These are phyloP conservation scores for Platycheirus albimanus DNA, from an alignment of 2,888 invertebrate species.

Conservation along the genomic window DNA sequence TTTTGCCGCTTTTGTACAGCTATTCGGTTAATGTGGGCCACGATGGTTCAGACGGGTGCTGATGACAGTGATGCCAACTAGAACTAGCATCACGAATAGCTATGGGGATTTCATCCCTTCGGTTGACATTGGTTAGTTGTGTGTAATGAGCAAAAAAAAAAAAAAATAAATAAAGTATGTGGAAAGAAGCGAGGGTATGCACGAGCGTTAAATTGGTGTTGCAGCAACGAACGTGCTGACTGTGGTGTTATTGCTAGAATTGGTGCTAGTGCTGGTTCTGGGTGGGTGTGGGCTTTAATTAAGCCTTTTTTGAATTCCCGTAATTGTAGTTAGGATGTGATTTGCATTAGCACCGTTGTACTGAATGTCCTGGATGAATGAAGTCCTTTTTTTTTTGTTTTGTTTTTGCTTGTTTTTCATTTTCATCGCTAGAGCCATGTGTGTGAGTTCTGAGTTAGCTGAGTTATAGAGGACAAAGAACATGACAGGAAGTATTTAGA, in stretches of 20 bases:
- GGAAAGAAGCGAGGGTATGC: constrained; percentile 10
- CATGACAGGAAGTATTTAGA: constrained; percentile 43
- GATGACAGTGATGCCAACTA: constrained; percentile 54
- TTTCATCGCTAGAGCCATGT: constrained; percentile 2
- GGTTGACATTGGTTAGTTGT: constrained; percentile 66
- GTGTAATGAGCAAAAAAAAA: constrained; percentile 60
- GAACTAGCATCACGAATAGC: constrained; percentile 41
- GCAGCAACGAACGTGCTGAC: neutral
- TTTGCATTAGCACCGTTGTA: constrained; percentile 72
- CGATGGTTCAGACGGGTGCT: constrained; percentile 37
- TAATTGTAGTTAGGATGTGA: constrained; percentile 70
- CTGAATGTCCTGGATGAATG: constrained; percentile 56
- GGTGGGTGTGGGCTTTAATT: constrained; percentile 59
- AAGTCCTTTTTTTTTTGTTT: constrained; percentile 24
- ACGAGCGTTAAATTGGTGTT: constrained; percentile 7
- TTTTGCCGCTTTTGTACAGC: constrained; percentile 70
- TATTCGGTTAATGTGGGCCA: constrained; percentile 66
- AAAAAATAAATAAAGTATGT: constrained; percentile 17
- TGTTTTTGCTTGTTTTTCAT: neutral
- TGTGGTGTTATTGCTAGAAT: too few species aligned
- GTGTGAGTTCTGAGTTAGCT: neutral
- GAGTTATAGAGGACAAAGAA: constrained; percentile 24
- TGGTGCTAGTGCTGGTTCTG: neutral
- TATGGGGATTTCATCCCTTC: constrained; percentile 42
- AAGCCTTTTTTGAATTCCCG: constrained; percentile 50